Evolutionary conservation across 2,888 invertebrate genomes (phyloP), one percentile per base, ranked within the genome.

Genomic region (Clusia tigrina): DNA sequence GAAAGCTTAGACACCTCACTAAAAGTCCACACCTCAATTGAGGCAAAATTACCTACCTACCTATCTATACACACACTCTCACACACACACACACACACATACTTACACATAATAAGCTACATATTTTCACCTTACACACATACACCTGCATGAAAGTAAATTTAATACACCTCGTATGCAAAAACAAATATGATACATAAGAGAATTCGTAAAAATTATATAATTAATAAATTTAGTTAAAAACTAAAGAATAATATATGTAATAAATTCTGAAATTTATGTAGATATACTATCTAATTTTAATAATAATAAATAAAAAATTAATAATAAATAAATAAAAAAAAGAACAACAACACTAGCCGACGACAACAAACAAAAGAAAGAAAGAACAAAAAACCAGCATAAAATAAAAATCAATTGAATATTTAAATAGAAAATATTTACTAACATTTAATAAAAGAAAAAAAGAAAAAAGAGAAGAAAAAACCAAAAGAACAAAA

Each of bases 261-360:
- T 60, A 64, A 64, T 54, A 51, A 71, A 64, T 68, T 69, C 72
- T 73, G 71, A 76, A 64, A 72, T 69, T 74, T 69, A 71, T 74
- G 74, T 76, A 76, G 76, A 73, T 76, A 76, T 71, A 74, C 71
- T 71, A 74, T 74, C 71, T 71, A 76, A 74, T 72, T 73, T 74
- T 74, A 72, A 74, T 73, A 69, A 72, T 46, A 55, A 32, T 55
- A 25, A 54, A 60, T 58, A 65, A 48, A 68, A n/a, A n/a, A n/a
- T n/a, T n/a, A n/a, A n/a, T n/a, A n/a, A 64, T 60, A 48, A 65
- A 58, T 56, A 56, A 60, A 56, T 57, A 20, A 48, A 59, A 58
- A 54, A 32, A 48, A 46, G 37, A 58, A 58, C 38, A 62, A 58
- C 63, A 63, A 58, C 26, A 62, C 62, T 62, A 62, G 62, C 62